A percentile compares a stretch with the other conserved stretches of the same genome.
phyloP scores from a whole-genome alignment of 2,888 invertebrate genomes.

The Polydrusus tereticollis region DNA sequence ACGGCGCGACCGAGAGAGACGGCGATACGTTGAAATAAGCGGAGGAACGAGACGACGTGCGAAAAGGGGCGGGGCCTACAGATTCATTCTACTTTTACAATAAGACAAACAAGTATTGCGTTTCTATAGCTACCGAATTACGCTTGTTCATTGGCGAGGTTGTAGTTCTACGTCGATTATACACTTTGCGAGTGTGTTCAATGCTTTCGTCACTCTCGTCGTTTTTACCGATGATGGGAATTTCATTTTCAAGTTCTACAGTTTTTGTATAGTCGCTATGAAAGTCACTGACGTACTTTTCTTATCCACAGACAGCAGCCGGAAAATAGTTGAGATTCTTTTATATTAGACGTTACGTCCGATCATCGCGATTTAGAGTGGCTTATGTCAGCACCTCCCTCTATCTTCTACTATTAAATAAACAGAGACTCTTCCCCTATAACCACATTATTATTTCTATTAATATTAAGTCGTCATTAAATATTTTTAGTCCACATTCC shows the following conservation, averaged over 20 bases:
- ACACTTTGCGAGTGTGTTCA: constrained; percentile 29
- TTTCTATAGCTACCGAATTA: constrained; percentile 69
- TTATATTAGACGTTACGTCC: no score
- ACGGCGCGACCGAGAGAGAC: constrained; percentile 27
- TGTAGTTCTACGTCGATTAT: constrained; percentile 58
- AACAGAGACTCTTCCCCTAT: no score
- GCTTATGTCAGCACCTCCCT: no score
- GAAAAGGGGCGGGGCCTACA: constrained; percentile 62
- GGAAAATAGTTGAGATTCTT: no score
- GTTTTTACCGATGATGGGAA: constrained; percentile 18
- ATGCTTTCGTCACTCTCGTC: constrained; percentile 34
- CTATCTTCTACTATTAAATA: no score
- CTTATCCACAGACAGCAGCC: no score
- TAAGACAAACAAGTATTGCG: constrained; percentile 65
- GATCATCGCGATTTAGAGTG: no score
- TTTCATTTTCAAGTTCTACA: constrained; percentile 18
- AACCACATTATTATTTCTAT: no score
- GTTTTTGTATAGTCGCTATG: no score
- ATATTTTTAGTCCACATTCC: no score
- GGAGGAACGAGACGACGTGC: constrained; percentile 29
- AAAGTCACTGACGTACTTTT: no score
- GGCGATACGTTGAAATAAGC: neutral
- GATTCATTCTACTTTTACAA: constrained; percentile 67
- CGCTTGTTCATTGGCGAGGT: constrained; percentile 66
- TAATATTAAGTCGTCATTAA: no score